Base-by-base conservation (phyloP, 2,113 vertebrate species). In the Poeciliopsis prolifica region DNA sequence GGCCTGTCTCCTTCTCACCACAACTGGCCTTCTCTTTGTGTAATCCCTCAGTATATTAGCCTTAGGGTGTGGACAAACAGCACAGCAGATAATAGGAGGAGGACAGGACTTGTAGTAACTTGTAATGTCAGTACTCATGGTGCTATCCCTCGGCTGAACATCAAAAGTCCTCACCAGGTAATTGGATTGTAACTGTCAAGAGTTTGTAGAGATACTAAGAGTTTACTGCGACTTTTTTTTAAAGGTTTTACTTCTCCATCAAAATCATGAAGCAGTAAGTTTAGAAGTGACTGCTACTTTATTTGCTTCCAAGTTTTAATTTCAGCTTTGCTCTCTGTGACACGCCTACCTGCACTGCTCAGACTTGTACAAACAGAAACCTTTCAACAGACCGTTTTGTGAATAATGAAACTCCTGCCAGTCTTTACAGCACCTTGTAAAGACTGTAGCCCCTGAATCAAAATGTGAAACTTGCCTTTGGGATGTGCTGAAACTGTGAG, bases 41-140 rank as follows among this genome's bases (percentile, higher is more conserved):
- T 86, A 83, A 86, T 85, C 87, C 83, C 35, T 54, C 1, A 0
- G 62, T 60, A 64, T 33, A 72, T 73, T 77, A 86, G 70, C 88
- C 80, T 63, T 2, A 8, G 88, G 92, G 89, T 64, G 83, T 88
- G 89, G 87, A 88, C 89, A 81, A 83, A 79, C 79, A 75, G 58
- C 9, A 13, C 5, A 48, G 40, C 9, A 61, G 72, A 83, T 87
- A 68, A 81, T 3, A 9, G 15, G 54, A 70, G 9, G 44, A 84
- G 65, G 71, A 77, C 76, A 0, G 71, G 81, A 67, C 91, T 8
- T 89, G 91, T 73, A 40, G 68, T 6, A 0, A 26, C 92, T 68
- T 72, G 92, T 63, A 78, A 44, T 26, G 14, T 4, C 30, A 62
- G 24, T 61, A 74, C 68, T 73, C 72, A 80, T 40, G 67, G 42